Evolutionary conservation across 2,888 invertebrate species (phyloP).

Genomic region (Gisinianus flammeolus): DNA sequence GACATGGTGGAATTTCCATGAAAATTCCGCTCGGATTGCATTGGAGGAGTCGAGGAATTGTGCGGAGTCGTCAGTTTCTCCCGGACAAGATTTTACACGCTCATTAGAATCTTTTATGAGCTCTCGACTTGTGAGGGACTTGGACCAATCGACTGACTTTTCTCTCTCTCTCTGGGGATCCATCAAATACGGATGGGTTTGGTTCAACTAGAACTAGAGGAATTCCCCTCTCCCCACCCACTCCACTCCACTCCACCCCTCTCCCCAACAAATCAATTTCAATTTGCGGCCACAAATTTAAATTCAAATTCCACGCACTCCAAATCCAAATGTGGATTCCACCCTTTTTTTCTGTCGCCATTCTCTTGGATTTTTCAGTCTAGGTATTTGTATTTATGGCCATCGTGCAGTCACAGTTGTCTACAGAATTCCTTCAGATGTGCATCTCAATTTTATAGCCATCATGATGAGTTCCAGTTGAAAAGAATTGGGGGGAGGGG

Average conservation of each 20-base stretch:
- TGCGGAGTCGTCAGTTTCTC: slow-evolving; percentile 24
- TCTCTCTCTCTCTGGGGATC: not conserved
- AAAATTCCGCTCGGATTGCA: too few species aligned
- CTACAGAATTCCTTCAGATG: too few species aligned
- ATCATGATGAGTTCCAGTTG: too few species aligned
- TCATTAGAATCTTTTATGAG: slow-evolving; percentile 38
- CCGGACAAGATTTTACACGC: slow-evolving; percentile 33
- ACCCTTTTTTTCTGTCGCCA: not conserved
- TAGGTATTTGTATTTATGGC: too few species aligned
- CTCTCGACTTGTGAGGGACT: slow-evolving; percentile 2
- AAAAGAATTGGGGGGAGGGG: too few species aligned
- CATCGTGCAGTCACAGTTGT: too few species aligned
- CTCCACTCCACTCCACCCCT: not conserved
- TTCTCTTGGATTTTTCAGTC: too few species aligned
- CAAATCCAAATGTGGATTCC: not conserved
- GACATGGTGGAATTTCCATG: too few species aligned
- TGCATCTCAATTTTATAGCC: too few species aligned
- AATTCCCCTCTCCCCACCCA: not conserved
- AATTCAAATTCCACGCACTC: too few species aligned
- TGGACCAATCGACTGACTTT: not conserved
- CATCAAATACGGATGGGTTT: slow-evolving; percentile 5
- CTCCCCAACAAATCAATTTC: not conserved
- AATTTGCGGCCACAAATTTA: too few species aligned
- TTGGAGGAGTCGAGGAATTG: slow-evolving; percentile 1
- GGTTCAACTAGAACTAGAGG: not conserved